These are phyloP conservation scores for Euwallacea fornicatus DNA, from an alignment of 1,140 invertebrate species.

Conservation along the genomic window DNA sequence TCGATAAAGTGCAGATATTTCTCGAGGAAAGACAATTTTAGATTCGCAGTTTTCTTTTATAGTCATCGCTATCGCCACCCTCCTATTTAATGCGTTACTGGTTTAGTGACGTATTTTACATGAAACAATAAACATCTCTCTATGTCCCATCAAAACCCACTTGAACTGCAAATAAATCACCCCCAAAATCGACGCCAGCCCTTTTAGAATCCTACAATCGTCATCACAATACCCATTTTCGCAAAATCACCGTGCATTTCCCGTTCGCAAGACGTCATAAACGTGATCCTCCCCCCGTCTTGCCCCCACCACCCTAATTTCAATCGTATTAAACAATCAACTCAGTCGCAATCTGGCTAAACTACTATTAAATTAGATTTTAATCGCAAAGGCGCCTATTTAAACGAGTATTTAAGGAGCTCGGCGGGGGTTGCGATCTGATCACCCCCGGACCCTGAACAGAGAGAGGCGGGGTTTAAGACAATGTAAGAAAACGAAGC, in stretches of 20 bases:
- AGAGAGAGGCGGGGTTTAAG: slow-evolving; percentile 41
- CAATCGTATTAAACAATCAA: slow-evolving; percentile 42
- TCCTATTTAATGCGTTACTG: not conserved
- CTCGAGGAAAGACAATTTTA: not conserved
- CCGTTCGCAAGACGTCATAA: slow-evolving; percentile 14
- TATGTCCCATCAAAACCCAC: not conserved
- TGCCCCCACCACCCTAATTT: slow-evolving; percentile 4
- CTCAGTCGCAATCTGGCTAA: slow-evolving; percentile 43
- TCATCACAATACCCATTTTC: slow-evolving; percentile 17
- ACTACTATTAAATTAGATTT: slow-evolving; percentile 44
- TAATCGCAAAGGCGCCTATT: slow-evolving; percentile 43
- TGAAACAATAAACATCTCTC: not conserved
- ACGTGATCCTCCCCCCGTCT: slow-evolving; percentile 10
- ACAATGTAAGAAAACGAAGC: slow-evolving; percentile 41
- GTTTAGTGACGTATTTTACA: no score
- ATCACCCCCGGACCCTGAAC: slow-evolving; percentile 9
- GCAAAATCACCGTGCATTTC: slow-evolving; percentile 25
- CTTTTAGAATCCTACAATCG: no score
- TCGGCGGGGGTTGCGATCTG: not conserved
- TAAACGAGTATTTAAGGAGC: slow-evolving; percentile 43
- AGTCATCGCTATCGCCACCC: no score
- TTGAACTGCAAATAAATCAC: not conserved
- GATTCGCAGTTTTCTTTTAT: no score
- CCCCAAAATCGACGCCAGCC: not conserved
- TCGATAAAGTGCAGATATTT: slow-evolving; percentile 34